phyloP scores from a whole-genome alignment of 2,113 vertebrate genomes.

The Callionymus lyra region DNA sequence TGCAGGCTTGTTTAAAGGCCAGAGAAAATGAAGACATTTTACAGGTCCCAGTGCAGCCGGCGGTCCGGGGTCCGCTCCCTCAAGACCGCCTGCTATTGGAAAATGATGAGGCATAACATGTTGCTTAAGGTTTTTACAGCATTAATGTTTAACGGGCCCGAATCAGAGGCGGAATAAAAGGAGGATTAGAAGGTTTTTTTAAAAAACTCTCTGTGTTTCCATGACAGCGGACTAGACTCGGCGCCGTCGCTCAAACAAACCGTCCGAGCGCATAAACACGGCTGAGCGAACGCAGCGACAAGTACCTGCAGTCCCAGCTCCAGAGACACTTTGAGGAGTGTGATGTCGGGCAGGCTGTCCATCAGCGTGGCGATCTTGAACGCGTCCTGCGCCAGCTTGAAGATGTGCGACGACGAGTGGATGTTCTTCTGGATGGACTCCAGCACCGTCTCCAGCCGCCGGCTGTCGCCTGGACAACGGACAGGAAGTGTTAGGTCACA shows the following conservation, averaged over 20 bases:
- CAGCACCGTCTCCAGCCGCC: slow-evolving; percentile 88
- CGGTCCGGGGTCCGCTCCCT: slow-evolving; percentile 1
- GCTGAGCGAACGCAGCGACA: neutral
- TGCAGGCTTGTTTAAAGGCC: slow-evolving; percentile 3
- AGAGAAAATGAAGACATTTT: slow-evolving; percentile 6
- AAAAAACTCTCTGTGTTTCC: no score
- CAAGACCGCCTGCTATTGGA: neutral
- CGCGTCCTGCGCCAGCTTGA: slow-evolving; percentile 95
- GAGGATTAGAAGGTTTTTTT: no score
- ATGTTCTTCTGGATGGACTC: slow-evolving; percentile 99
- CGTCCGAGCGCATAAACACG: no score
- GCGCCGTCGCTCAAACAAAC: no score
- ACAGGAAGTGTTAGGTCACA: neutral
- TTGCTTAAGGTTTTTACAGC: neutral
- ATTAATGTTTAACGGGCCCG: neutral
- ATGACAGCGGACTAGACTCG: no score
- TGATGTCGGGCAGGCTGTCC: slow-evolving; percentile 89
- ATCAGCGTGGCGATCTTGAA: slow-evolving; percentile 97
- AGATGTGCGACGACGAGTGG: slow-evolving; percentile 92
- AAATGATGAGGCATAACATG: neutral
- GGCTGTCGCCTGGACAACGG: slow-evolving; percentile 78
- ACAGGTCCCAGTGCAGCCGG: slow-evolving; percentile 1
- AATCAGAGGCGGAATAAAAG: neutral
- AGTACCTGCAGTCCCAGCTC: slow-evolving; percentile 96
- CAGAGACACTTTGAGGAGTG: slow-evolving; percentile 90